Evolutionary conservation across 2,797 vertebrate genomes (phyloP), one percentile per base, ranked within the genome.

Genomic region (Chanos chanos): DNA sequence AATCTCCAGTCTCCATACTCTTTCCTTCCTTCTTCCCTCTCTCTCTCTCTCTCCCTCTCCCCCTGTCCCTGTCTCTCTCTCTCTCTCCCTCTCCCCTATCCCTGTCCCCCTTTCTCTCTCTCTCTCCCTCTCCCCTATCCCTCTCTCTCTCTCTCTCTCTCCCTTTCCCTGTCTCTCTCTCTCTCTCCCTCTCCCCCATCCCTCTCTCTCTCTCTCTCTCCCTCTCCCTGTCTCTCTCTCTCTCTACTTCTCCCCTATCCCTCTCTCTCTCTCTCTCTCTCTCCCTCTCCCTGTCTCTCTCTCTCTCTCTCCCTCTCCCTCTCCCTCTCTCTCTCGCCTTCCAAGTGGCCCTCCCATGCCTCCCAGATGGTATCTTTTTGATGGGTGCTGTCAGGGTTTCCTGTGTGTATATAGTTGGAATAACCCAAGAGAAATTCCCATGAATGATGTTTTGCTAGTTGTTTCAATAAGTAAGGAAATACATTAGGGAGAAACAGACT

Each of bases 361-460:
- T 41, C 63, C 45, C 41, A 56, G 73, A 75, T 75, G 18, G 15
- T 71, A 73, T 73, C 73, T 71, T 33, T 51, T 55, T 66, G 61
- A 67, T 71, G 63, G 30, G 52, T 52, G 60, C 55, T 64, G 43
- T 49, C 22, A 51, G 34, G 37, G 51, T 55, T 70, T 73, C 61
- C 55, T 58, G 51, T 49, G 49, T 49, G 49, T 66, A 52, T 69
- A 60, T 51, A 61, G 51, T 54, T 54, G n/a, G 37, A 67, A 64
- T 66, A 59, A 53, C 37, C 43, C 21, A 60, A 40, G 53, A 64
- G 53, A 69, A 69, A 69, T 77, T 77, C 70, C 68, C 68, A 75
- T 66, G 61, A 71, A 66, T 59, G 15, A 18, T 51, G 15, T 40
- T 61, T 36, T 60, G 41, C 7, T 60, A 31, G 50, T 51, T 52